Conservation (phyloP, 2,113 vertebrate genomes). For the Agapornis roseicollis region DNA sequence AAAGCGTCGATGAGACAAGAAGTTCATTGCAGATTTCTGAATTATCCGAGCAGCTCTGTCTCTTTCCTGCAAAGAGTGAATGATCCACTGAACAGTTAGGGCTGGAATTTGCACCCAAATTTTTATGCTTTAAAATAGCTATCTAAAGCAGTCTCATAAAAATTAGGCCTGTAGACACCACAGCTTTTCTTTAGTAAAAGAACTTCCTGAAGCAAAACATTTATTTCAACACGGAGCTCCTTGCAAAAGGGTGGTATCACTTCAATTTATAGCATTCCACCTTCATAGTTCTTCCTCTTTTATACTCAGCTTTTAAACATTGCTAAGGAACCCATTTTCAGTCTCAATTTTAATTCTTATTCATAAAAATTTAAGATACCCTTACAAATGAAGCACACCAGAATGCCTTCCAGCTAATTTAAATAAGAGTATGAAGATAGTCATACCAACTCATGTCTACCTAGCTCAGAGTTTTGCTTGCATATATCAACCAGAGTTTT, state of each 20-base stretch:
- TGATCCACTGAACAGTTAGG: neutral
- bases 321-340: neutral
- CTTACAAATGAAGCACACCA: neutral
- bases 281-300: neutral
- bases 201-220: neutral
- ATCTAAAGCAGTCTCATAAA: neutral
- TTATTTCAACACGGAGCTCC: neutral
- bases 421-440: neutral
- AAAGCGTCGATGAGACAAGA: slow-evolving; percentile 65
- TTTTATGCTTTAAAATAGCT: neutral
- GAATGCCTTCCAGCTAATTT: neutral
- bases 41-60: slow-evolving; percentile 81
- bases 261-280: neutral
- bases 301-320: neutral
- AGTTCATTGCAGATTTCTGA: slow-evolving; percentile 70
- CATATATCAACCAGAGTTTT: neutral
- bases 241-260: neutral
- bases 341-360: neutral
- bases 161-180: neutral
- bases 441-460: neutral
- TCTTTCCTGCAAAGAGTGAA: slow-evolving; percentile 73
- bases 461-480: neutral
- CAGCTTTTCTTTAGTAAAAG: neutral
- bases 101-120: neutral
- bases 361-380: neutral